These are phyloP conservation scores for Colostygia pectinataria DNA, from an alignment of 2,888 invertebrate species.

Conservation along the genomic window DNA sequence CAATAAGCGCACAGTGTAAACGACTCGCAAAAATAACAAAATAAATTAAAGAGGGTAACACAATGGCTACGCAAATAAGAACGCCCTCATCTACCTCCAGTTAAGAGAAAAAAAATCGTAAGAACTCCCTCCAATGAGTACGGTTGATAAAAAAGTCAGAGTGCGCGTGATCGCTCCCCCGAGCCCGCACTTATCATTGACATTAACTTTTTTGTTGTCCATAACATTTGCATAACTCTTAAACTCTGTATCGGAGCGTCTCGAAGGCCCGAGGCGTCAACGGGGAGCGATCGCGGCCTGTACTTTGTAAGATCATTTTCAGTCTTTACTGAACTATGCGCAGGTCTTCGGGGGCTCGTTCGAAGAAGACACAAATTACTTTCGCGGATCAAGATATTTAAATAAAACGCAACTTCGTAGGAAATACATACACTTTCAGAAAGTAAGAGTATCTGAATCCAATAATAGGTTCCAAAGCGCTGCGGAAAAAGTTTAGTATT, in stretches of 20 bases:
- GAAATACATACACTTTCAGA: too few relatives aligned
- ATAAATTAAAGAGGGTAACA: slow-evolving; percentile 64
- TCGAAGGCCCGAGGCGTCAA: slow-evolving; percentile 65
- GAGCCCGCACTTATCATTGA: slow-evolving; percentile 78
- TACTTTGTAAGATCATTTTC: slow-evolving; percentile 82
- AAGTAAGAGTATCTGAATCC: too few relatives aligned
- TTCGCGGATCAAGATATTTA: not conserved
- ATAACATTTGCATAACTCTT: slow-evolving; percentile 82
- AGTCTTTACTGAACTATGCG: slow-evolving; percentile 63
- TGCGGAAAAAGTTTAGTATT: too few relatives aligned
- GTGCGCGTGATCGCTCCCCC: slow-evolving; percentile 65
- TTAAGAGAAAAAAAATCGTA: slow-evolving; percentile 45
- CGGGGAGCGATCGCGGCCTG: slow-evolving; percentile 60
- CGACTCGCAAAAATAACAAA: slow-evolving; percentile 51
- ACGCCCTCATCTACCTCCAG: slow-evolving; percentile 40
- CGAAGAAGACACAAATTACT: slow-evolving; percentile 10
- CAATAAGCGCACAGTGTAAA: slow-evolving; percentile 45
- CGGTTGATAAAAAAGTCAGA: slow-evolving; percentile 46
- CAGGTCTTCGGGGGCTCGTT: slow-evolving; percentile 63
- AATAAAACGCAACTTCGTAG: not conserved
- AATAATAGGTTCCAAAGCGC: too few relatives aligned
- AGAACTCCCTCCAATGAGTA: slow-evolving; percentile 21
- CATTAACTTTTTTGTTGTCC: slow-evolving; percentile 83
- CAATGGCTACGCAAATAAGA: slow-evolving; percentile 55
- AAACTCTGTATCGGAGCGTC: slow-evolving; percentile 69